phyloP scores from a whole-genome alignment of 2,888 invertebrate species.

The Acrobasis consociella region DNA sequence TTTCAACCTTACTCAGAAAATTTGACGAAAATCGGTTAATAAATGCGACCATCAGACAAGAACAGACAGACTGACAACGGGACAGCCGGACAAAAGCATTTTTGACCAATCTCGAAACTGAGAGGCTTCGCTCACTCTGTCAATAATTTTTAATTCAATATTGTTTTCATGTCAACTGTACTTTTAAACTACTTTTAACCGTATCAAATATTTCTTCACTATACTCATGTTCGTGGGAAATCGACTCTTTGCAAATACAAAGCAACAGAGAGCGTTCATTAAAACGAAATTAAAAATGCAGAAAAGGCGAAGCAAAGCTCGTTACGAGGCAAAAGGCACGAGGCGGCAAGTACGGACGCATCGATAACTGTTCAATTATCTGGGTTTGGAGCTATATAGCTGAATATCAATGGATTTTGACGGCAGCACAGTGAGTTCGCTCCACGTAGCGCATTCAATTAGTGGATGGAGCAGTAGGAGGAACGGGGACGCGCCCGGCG shows the following conservation, averaged over 20 bases:
- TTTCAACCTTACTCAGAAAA: no score
- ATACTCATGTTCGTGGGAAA: not conserved
- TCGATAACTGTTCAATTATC: constrained; percentile 36
- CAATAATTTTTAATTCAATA: not conserved
- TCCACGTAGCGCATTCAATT: constrained; percentile 53
- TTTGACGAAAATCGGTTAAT: no score
- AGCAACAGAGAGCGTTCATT: not conserved
- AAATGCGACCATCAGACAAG: no score
- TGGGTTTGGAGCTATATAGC: constrained; percentile 31
- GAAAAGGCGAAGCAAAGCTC: not conserved
- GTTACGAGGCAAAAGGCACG: constrained; percentile 19
- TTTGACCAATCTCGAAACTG: no score
- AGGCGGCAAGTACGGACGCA: constrained; percentile 34
- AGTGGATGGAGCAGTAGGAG: constrained; percentile 34
- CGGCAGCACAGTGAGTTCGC: constrained; percentile 45
- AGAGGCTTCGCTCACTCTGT: no score
- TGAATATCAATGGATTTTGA: constrained; percentile 48
- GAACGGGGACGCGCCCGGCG: constrained; percentile 23
- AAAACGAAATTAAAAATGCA: not conserved
- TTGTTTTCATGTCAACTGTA: not conserved
- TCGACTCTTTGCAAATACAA: not conserved
- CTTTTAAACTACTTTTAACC: not conserved
- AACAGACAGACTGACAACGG: no score
- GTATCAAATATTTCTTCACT: not conserved
- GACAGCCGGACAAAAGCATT: no score